A percentile compares a stretch with the other conserved stretches of the same genome.
These are phyloP conservation scores for Pocota personata DNA, from an alignment of 2,888 invertebrate species.

Conservation along the genomic window DNA sequence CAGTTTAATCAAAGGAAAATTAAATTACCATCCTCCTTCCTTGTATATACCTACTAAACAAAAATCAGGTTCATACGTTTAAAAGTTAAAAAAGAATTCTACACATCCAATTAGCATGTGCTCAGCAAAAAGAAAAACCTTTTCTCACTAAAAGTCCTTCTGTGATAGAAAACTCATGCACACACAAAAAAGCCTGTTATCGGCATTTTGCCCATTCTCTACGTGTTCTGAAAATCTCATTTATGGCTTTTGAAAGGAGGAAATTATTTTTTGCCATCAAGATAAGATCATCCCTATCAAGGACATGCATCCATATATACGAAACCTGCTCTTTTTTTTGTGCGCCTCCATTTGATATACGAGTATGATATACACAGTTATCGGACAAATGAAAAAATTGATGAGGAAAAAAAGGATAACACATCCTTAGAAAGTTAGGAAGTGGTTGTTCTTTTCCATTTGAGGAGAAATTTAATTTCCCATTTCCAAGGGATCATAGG, in stretches of 20 bases:
- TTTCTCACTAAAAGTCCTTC: not conserved
- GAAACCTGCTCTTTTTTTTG: not conserved
- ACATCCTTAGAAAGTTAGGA: conserved; percentile 30
- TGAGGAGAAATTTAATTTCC: conserved; percentile 19
- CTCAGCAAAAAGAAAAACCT: not conserved
- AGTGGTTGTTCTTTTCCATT: conserved; percentile 2
- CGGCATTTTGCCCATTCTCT: not conserved
- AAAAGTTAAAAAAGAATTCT: not conserved
- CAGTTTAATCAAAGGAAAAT: too few relatives aligned
- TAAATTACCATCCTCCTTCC: too few relatives aligned
- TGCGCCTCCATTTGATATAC: conserved; percentile 19
- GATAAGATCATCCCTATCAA: conserved; percentile 29
- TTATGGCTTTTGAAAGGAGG: conserved; percentile 15
- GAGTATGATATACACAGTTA: conserved; percentile 21
- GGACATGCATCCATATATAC: not conserved
- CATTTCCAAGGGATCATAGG: not conserved
- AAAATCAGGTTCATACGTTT: not conserved
- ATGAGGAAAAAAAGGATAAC: conserved; percentile 7
- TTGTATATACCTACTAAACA: too few relatives aligned
- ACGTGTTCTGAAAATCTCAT: conserved; percentile 1
- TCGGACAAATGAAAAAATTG: conserved; percentile 24
- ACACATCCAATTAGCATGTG: not conserved
- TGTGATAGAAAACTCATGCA: not conserved
- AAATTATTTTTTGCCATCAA: conserved; percentile 37
- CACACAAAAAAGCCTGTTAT: conserved; percentile 9